These are phyloP conservation scores for Temnothorax rugatulus DNA, from an alignment of 2,888 invertebrate genomes.

Conservation along the genomic window DNA sequence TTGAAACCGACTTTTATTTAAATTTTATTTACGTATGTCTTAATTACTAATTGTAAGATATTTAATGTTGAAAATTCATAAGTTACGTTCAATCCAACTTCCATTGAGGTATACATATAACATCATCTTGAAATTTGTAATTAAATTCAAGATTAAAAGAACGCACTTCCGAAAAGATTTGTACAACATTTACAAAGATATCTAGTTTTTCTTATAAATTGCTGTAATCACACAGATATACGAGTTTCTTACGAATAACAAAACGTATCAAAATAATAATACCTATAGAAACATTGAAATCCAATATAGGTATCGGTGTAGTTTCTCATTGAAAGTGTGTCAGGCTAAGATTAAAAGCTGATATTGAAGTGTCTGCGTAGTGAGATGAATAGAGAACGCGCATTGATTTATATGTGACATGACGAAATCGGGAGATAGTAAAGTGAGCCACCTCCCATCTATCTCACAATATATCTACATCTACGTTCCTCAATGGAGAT, in stretches of 20 bases:
- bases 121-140: background rate
- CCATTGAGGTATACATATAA: background rate
- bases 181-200: background rate
- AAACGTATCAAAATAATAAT: background rate
- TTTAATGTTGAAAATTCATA: conserved; percentile 6
- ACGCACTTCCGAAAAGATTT: background rate
- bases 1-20: background rate
- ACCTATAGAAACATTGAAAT: background rate
- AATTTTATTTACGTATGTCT: background rate
- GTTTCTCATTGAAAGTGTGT: background rate
- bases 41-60: background rate
- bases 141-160: background rate
- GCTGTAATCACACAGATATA: background rate
- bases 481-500: conserved; percentile 8
- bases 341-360: background rate
- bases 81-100: background rate
- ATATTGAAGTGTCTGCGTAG: background rate
- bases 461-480: conserved; percentile 23
- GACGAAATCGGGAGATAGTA: conserved; percentile 33
- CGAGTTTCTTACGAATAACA: background rate
- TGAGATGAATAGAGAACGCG: conserved; percentile 15
- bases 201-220: background rate
- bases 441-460: background rate
- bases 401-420: conserved; percentile 19
- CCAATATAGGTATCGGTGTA: background rate